Base-by-base conservation (phyloP, 2,888 invertebrate species). In the Aspidiotus rigidus region DNA sequence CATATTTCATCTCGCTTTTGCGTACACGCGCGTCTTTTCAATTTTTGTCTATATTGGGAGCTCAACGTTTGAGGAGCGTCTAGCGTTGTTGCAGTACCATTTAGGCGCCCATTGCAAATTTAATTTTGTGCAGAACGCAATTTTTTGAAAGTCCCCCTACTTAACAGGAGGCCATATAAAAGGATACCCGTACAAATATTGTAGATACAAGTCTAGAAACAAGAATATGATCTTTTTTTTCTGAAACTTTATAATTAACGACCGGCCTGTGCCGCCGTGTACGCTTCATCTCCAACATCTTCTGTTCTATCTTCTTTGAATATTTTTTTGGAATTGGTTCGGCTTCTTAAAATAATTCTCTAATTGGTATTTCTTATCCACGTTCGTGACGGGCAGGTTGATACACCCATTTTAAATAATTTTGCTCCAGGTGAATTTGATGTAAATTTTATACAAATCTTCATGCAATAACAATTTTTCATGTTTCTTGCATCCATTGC, bases 81-180 rank as follows among this genome's bases (percentile, higher is more conserved):
- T 66, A 60, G 67, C 67, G 67, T 67, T 67, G 67, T 39, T 67
- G 67, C 67, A 39, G 59, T 44, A 67, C 67, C 67, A 42, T 39
- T 16, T n/a, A 40, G 53, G 67, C 67, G 49, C 67, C 67, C 67
- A 17, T 42, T 44, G 42, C 67, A 59, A 67, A 67, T 42, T 67
- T 67, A 67, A 59, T 44, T 67, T 67, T 59, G 67, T n/a, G 67
- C 59, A 42, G 67, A 67, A 59, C 44, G 67, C 67, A 67, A 67
- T 67, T 67, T n/a, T 67, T 67, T 67, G 67, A 67, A 67, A 67
- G 67, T 67, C 67, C 59, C 60, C 60, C 59, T 67, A 67, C 67
- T 67, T 67, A 15, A 67, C 53, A 67, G 67, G 67, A 67, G 67
- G 49, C 60, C 67, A 59, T 42, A 17, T 5, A 10, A 8, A 28